Evolutionary conservation across 2,888 invertebrate genomes (phyloP), one percentile per base, ranked within the genome.

Genomic region (Caradrina kadenii): DNA sequence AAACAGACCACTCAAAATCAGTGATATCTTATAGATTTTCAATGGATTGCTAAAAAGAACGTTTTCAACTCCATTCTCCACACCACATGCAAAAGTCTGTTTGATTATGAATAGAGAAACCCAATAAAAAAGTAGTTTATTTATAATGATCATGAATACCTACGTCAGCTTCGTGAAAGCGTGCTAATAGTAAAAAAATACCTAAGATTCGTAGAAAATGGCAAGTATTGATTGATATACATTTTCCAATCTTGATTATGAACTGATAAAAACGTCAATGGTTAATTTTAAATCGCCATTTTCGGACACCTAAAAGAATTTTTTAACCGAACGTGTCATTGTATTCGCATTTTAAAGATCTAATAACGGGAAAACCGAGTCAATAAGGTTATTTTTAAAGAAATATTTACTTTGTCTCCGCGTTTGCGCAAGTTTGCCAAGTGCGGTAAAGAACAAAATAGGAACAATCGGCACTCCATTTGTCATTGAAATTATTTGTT

Each of bases 401-500:
- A 63, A 64, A 60, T 80, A 54, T 75, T 76, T 17, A 19, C 54
- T 45, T 55, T 48, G 26, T 45, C 8, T 48, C 31, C 42, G 45
- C 58, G 31, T 63, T 76, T 59, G 50, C 54, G 58, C 19, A 62
- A 59, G 58, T 35, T 52, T 45, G 1, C 35, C 13, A 55, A 5
- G 0, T 31, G 31, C 50, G 8, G 22, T 50, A 48, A 61, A 31
- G n/a, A 42, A 19, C 22, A 35, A 17, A 63, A 26, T 19, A 21
- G 17, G 52, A 39, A 45, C 45, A 45, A 17, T 45, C 6, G 17
- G 45, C 17, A 17, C 45, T 45, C 17, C 45, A 45, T 13, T 71
- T 22, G 31, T 48, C 73, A 31, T 73, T 73, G n/a, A 54, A 58
- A 56, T 49, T 52, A 49, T 59, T 76, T 69, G 42, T 50, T 48